Evolutionary conservation across 2,797 vertebrate species (phyloP), one percentile per base, ranked within the genome.

Genomic region (Sebastes paucispinis): DNA sequence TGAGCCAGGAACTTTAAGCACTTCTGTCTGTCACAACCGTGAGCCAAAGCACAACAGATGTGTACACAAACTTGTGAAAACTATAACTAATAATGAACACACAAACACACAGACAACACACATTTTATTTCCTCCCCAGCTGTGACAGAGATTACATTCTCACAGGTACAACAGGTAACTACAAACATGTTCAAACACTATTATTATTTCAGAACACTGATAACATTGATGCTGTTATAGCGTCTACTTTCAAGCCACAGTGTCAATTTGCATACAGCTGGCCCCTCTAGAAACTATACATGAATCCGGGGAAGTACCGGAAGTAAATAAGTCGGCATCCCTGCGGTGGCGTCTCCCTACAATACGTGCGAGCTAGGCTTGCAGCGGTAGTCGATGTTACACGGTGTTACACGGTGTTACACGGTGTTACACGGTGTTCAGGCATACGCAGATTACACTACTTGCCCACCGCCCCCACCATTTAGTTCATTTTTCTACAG

Each of bases 1-100:
- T 22, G 73, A 88, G 91, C 87, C 90, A 90, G 91, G 86, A 93
- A 91, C 89, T 87, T 85, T 64, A 84, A 89, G 88, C 79, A 84
- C 79, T 91, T 88, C 85, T 77, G 79, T 91, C 87, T 92, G 87
- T 92, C 88, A 90, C 85, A 91, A 75, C 60, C 75, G 62, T 59
- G 76, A 89, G 77, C 75, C 73, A 77, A 82, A 81, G 64, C 60
- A 65, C 68, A 82, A 69, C 90, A 94, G 88, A 93, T 88, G 86
- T 89, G 83, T 63, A 72, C 43, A 73, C 57, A 66, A 64, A 79
- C 59, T 88, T 80, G 78, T 77, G 69, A 47, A 64, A 34, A 12
- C 9, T 57, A 80, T 52, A 34, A 68, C 27, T 34, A 39, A 60
- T 34, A 63, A 13, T 31, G 20, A 32, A 31, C 32, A 39, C 52